phyloP scores from a whole-genome alignment of 2,797 vertebrate species.

The Sebastes matsubarae region DNA sequence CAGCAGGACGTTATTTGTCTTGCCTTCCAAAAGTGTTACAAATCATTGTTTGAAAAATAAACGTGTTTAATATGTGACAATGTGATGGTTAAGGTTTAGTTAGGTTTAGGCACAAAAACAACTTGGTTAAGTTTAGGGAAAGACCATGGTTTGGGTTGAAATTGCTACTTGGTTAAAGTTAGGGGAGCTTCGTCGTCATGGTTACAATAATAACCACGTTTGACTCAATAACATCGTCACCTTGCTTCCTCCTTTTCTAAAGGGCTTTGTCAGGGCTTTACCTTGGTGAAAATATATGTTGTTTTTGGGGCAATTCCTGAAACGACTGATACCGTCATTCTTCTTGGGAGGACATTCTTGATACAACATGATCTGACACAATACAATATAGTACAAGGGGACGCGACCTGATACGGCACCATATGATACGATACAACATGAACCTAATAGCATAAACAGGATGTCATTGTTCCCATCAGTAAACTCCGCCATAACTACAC shows the following conservation, averaged over 20 bases:
- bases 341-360: background rate
- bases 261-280: background rate
- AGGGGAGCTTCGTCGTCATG: background rate
- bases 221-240: fast-evolving
- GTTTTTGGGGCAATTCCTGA: background rate
- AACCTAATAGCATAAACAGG: background rate
- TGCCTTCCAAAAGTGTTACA: background rate
- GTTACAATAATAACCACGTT: background rate
- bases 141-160: background rate
- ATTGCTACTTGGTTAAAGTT: background rate
- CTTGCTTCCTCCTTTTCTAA: background rate
- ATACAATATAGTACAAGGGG: too few species aligned
- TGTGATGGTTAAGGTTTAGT: background rate
- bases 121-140: background rate
- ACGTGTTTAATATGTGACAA: background rate
- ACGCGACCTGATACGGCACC: too few species aligned
- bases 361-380: background rate
- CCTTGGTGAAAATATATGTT: fast-evolving
- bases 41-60: background rate
- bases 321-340: background rate
- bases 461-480: background rate
- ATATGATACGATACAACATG: background rate
- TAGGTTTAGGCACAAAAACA: background rate
- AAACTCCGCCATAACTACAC: background rate
- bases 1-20: background rate